Evolutionary conservation across 2,888 invertebrate species (phyloP), one percentile per base, ranked within the genome.

Genomic region (Drosophila peninsularis): DNA sequence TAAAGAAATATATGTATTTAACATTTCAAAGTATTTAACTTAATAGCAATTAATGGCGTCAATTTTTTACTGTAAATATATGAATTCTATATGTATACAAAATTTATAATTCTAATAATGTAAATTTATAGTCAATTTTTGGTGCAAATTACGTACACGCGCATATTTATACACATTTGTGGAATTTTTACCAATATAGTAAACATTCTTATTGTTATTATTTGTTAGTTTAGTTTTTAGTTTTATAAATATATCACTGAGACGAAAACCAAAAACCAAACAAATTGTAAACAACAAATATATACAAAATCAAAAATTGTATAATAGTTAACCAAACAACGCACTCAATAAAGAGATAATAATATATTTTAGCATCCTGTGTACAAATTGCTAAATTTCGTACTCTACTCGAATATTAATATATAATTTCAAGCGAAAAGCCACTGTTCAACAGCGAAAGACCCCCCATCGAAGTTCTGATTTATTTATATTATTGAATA

Each of bases 21-120:
- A 62, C 44, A 60, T 73, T 76, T 71, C 44, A 17, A 45, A 53
- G 52, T 73, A 78, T 55, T 66, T 42, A 72, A 77, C 65, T 62
- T 69, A 49, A 84, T 68, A 72, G 89, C 89, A 86, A 90, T 89
- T 85, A 85, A 79, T 75, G 72, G 67, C 66, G 85, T 86, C 85
- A 86, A 90, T 90, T 85, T 88, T 74, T 64, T 72, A 78, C 71
- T 87, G 84, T 83, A 78, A 71, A 87, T 64, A 75, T 69, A 71
- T 67, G 42, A 58, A 76, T 55, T 70, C 69, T 50, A 52, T 54
- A 76, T 72, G 63, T 74, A 84, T 62, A 78, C 65, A 84, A 64
- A 52, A 61, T 68, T 61, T 58, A 49, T 53, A 60, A 67, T 69
- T 80, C 50, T 50, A 69, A 66, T 66, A 83, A 62, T 81, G 68